phyloP scores from a whole-genome alignment of 2,797 vertebrate species.

The Enteromius viviparus region DNA sequence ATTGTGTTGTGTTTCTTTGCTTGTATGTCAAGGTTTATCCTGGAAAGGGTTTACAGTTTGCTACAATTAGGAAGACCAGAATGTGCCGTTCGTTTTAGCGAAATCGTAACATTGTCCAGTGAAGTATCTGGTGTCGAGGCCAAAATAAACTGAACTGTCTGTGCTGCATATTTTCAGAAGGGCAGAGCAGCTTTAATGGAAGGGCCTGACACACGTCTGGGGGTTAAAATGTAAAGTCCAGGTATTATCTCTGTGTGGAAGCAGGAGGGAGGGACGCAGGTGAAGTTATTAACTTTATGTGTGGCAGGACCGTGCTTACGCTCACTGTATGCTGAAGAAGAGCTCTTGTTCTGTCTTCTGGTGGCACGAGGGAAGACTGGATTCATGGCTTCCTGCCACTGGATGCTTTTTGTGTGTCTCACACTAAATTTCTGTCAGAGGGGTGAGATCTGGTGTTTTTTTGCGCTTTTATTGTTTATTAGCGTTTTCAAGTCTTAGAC shows the following conservation, averaged over 20 bases:
- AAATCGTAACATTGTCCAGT: background rate
- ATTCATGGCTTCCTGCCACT: conserved; percentile 54
- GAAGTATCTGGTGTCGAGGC: background rate
- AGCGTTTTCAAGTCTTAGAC: background rate
- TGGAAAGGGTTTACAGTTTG: background rate
- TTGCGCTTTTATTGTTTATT: background rate
- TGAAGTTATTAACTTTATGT: background rate
- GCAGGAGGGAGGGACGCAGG: conserved; percentile 47
- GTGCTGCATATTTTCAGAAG: background rate
- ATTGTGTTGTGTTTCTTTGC: background rate
- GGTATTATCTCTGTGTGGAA: conserved; percentile 65
- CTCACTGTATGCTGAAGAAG: background rate
- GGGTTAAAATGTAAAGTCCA: conserved; percentile 74
- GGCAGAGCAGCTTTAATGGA: conserved; percentile 56
- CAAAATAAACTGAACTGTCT: background rate
- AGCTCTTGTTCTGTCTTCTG: conserved; percentile 7
- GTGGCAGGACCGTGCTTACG: background rate
- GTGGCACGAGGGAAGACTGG: background rate
- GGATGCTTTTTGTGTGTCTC: conserved; percentile 58
- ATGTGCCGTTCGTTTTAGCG: background rate
- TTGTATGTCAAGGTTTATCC: conserved; percentile 2
- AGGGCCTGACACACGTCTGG: conserved; percentile 49
- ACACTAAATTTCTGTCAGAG: conserved; percentile 58
- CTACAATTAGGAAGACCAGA: background rate
- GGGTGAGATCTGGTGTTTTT: conserved; percentile 66